These are phyloP conservation scores for Sylvia atricapilla DNA, from an alignment of 2,113 vertebrate genomes.

Conservation along the genomic window DNA sequence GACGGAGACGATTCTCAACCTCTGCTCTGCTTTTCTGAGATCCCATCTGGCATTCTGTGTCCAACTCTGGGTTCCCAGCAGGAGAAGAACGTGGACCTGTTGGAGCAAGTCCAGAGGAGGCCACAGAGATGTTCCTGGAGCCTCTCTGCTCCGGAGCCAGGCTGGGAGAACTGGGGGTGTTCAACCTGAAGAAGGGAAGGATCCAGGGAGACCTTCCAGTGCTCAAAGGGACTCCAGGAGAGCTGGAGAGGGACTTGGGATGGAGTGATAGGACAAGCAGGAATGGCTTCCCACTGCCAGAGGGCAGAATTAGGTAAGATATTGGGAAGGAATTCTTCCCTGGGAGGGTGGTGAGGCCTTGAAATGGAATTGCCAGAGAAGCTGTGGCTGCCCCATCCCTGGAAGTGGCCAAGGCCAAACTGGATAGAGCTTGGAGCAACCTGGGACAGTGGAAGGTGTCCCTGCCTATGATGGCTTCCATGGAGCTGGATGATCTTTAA, in stretches of 20 bases:
- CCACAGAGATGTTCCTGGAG: fast-evolving
- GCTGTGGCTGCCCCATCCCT: neutral
- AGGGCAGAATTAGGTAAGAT: neutral
- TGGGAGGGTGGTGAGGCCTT: neutral
- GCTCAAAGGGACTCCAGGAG: neutral
- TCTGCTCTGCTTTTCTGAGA: neutral
- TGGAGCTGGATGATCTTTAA: neutral
- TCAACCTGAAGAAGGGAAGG: neutral
- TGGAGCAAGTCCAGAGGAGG: neutral
- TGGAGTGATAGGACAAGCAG: neutral
- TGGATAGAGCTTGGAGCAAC: fast-evolving
- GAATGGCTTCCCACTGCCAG: neutral
- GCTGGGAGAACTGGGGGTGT: neutral
- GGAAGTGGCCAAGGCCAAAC: fast-evolving
- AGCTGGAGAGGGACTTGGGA: neutral
- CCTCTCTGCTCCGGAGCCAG: fast-evolving
- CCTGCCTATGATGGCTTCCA: neutral
- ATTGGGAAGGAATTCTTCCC: neutral
- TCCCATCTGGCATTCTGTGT: neutral
- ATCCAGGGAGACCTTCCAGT: fast-evolving
- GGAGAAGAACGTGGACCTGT: fast-evolving
- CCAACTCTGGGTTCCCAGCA: neutral
- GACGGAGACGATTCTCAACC: fast-evolving
- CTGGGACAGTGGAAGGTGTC: neutral
- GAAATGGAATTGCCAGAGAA: neutral